Evolutionary conservation across 1,140 invertebrate species (phyloP), one percentile per base, ranked within the genome.

Genomic region (Drosophila ananassae): DNA sequence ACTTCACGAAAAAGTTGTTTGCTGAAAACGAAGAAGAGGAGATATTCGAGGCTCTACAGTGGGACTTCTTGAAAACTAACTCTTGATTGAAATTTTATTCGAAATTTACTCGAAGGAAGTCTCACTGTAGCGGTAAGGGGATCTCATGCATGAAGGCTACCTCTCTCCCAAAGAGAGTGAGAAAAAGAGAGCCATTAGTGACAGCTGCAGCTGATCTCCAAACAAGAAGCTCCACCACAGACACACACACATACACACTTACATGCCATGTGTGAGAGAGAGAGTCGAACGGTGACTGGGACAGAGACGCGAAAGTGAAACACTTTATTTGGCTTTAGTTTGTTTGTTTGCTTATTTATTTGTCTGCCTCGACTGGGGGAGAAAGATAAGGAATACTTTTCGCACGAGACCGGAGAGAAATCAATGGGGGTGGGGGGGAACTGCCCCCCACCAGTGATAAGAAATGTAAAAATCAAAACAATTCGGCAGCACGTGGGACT

Each of bases 291-390:
- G 63, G 77, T 82, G 87, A 63, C 59, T 67, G 63, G 44, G 8
- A 47, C 13, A 21, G n/a, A 32, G 59, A 74, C 78, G 85, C 71
- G 82, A 85, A 85, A 85, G 83, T 85, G 83, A 87, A 89, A 89
- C 71, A 87, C 64, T 78, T 79, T 53, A 54, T 71, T 37, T 63
- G 10, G 64, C 58, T 68, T 57, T 84, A 53, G 22, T 51, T 13
- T 39, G 46, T 47, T 54, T 44, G 37, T 37, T 47, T 51, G 54
- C 37, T 48, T 62, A 34, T 64, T 47, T 74, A 63, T 63, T 17
- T 17, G 17, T 17, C 17, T 17, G 17, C 17, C 17, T 17, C 17
- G 17, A 17, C 17, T 17, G 17, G 61, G 62, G 73, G 73, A 76
- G 76, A 76, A 76, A 55, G 73, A 76, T 76, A 76, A 76, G 48